Base-by-base conservation (phyloP, 2,113 vertebrate genomes). In the Lates calcarifer region DNA sequence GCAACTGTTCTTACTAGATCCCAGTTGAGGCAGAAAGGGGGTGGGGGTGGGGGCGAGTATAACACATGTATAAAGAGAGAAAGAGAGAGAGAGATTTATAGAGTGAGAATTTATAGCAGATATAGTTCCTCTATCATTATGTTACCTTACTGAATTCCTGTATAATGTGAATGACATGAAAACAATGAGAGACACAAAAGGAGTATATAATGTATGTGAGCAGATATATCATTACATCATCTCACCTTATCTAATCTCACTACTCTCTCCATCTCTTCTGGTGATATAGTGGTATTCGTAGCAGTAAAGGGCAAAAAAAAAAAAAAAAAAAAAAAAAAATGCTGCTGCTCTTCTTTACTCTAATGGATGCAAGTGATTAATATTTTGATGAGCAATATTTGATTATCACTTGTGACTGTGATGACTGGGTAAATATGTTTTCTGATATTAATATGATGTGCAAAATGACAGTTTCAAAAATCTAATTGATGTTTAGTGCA, bases 1-100 rank as follows among this genome's bases (percentile, higher is more conserved):
- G 73, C 87, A 91, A 88, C 90, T 91, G 90, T 84, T 90, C 88
- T 79, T 37, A 77, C 80, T 60, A 57, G 73, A 91, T 43, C 79
- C 61, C 81, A 87, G 81, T 72, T 74, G 87, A 80, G 77, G 62
- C 58, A 74, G 67, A 70, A 31, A 65, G 28, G 31, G 51, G 29
- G 13, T 66, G 28, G 7, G 24, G n/a, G 18, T 7, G 61, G 33
- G 39, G 49, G 72, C 26, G n/a, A n/a, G n/a, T n/a, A 41, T 12
- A 64, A 51, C n/a, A 63, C 47, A 56, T 11, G 28, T 13, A 55
- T 18, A 22, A 35, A 70, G 18, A 62, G 10, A 68, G 53, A 58
- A 17, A 49, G 17, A 47, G 47, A 45, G 17, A 29, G 15, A 67
- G 61, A 63, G 28, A 29, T n/a, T n/a, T n/a, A n/a, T n/a, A n/a